A percentile compares a stretch with the other conserved stretches of the same genome.
Conservation (phyloP, 1,140 invertebrate species). For the Sycobia sp. region DNA sequence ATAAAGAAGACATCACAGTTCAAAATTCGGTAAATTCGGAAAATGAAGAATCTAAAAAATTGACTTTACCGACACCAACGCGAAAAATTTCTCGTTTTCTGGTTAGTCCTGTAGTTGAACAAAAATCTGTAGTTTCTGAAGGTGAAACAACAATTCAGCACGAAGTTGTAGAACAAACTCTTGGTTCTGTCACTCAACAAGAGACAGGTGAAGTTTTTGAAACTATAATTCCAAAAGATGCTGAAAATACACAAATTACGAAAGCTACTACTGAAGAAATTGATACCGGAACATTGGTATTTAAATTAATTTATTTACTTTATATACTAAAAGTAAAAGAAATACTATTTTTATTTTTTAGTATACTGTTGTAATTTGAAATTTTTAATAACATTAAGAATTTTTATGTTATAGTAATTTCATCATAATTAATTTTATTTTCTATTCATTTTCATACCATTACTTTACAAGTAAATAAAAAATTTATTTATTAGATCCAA, state of each 20-base stretch:
- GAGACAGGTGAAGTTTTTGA: slow-evolving; percentile 6
- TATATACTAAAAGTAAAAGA: neutral
- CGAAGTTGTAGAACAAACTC: slow-evolving; percentile 26
- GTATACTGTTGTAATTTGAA: no score
- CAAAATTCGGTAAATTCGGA: slow-evolving; percentile 25
- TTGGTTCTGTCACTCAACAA: neutral
- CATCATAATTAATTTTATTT: neutral
- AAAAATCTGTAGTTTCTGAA: slow-evolving; percentile 42
- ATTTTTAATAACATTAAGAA: no score
- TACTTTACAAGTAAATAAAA: neutral
- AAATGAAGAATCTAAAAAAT: slow-evolving; percentile 36
- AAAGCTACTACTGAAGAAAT: slow-evolving; percentile 14
- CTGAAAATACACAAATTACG: slow-evolving; percentile 18
- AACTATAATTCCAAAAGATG: neutral
- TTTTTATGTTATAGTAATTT: neutral
- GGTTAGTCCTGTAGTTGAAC: slow-evolving; percentile 74
- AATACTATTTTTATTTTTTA: neutral
- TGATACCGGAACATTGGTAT: slow-evolving; percentile 21
- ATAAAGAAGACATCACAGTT: slow-evolving; percentile 18
- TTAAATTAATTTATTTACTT: neutral
- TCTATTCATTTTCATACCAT: neutral
- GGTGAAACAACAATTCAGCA: slow-evolving; percentile 33
- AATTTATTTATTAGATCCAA: slow-evolving; percentile 10
- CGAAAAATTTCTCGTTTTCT: slow-evolving; percentile 80
- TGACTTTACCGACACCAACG: slow-evolving; percentile 57